Percentiles rank a stretch among this genome's conserved stretches.
Conservation (phyloP, 2,113 vertebrate genomes). For the Willisornis vidua region DNA sequence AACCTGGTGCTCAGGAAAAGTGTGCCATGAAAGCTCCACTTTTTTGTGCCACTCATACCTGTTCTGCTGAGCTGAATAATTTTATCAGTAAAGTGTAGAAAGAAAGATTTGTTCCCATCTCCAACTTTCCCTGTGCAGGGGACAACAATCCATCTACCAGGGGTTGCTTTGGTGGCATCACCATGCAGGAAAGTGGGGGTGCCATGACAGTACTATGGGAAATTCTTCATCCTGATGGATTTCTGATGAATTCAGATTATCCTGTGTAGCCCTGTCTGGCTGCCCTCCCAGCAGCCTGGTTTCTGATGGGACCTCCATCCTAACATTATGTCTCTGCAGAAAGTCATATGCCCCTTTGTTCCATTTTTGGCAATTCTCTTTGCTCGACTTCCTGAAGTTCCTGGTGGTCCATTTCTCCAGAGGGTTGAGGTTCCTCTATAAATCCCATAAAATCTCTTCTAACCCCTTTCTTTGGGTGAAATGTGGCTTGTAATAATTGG, state of each 20-base stretch:
- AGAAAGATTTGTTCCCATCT: not conserved
- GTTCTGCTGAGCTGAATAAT: not conserved
- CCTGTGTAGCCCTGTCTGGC: not conserved
- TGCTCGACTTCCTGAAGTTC: not conserved
- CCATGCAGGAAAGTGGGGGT: accelerated
- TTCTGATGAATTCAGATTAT: not conserved
- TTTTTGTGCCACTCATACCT: not conserved
- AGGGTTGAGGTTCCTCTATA: not conserved
- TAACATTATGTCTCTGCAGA: not conserved
- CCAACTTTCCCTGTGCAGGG: not conserved
- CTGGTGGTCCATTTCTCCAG: not conserved
- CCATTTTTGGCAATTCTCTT: not conserved
- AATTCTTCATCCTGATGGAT: not conserved
- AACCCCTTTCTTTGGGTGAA: not conserved
- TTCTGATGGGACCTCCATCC: not conserved
- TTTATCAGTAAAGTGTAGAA: not conserved
- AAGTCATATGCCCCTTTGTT: not conserved
- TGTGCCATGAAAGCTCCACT: not conserved
- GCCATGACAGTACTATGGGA: not conserved
- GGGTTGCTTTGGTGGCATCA: not conserved
- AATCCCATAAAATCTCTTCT: not conserved
- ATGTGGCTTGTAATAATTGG: not conserved
- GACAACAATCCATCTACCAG: not conserved
- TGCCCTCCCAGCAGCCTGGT: not conserved
- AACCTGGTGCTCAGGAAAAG: not conserved